phyloP scores from a whole-genome alignment of 1,140 invertebrate species.

The Paraescarpia echinospica region DNA sequence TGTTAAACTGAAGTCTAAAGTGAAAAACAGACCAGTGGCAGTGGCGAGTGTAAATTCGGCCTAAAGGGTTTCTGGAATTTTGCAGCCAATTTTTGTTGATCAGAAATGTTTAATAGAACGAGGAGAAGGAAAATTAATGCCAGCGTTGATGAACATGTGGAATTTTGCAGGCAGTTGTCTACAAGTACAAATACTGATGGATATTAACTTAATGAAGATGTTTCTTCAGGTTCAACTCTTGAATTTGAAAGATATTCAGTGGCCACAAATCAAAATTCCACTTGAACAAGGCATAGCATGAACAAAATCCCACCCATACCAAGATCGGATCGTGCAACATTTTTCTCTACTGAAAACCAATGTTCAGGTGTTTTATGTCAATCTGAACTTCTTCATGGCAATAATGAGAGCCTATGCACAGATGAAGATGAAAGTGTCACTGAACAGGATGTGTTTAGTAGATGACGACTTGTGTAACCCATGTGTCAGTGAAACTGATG shows the following conservation, averaged over 20 bases:
- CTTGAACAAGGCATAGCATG: background rate
- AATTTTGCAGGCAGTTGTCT: background rate
- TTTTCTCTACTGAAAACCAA: constrained; percentile 6
- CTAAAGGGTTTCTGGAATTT: too few relatives aligned
- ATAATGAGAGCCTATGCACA: background rate
- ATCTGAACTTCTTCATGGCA: background rate
- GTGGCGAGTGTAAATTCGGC: too few relatives aligned
- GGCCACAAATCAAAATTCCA: background rate
- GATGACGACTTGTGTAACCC: constrained; percentile 10
- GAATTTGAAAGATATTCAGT: too few relatives aligned
- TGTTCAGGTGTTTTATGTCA: background rate
- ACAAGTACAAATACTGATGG: background rate
- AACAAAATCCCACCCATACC: background rate
- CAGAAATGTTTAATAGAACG: constrained; percentile 4
- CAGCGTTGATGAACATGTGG: background rate
- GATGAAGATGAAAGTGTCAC: background rate
- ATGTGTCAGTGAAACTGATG: background rate
- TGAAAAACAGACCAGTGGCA: too few relatives aligned
- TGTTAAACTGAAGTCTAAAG: too few relatives aligned
- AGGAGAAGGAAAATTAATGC: background rate
- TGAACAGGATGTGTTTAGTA: constrained; percentile 2
- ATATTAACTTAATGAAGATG: background rate
- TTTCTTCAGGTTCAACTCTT: background rate
- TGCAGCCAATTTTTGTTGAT: too few relatives aligned
- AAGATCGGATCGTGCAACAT: background rate